Conservation (phyloP, 2,113 vertebrate genomes). For the Ptilorrhoa leucosticta region DNA sequence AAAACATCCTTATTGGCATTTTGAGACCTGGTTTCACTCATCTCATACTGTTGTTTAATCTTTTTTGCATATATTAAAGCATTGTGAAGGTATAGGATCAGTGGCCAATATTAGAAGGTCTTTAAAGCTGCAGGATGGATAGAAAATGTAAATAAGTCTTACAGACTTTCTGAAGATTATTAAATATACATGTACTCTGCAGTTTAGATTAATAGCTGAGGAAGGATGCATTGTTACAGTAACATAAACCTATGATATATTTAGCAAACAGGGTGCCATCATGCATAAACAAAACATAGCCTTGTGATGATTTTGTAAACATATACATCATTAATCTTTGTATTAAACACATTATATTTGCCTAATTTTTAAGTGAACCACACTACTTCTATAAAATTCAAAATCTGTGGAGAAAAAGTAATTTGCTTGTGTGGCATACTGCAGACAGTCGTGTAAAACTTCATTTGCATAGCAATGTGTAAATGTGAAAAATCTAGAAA, state of each 20-base stretch:
- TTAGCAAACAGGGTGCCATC: constrained; percentile 42
- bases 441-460: not conserved
- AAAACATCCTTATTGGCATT: not conserved
- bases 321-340: constrained; percentile 51
- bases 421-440: not conserved
- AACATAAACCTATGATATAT: constrained; percentile 61
- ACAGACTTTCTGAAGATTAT: constrained; percentile 62
- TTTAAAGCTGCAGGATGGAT: constrained; percentile 48
- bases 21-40: not conserved
- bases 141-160: constrained; percentile 68
- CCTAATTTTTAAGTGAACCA: not conserved
- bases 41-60: not conserved
- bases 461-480: not conserved
- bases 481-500: not conserved
- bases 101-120: constrained; percentile 56
- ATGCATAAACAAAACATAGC: constrained; percentile 61
- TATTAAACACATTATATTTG: not conserved
- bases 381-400: not conserved
- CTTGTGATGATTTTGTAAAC: constrained; percentile 30
- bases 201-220: constrained; percentile 62
- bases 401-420: not conserved
- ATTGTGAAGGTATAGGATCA: constrained; percentile 46
- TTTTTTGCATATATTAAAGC: constrained; percentile 36
- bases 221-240: constrained; percentile 34
- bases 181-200: constrained; percentile 69